Base-by-base conservation (phyloP, 2,888 invertebrate species). In the Gastrophysa polygoni region DNA sequence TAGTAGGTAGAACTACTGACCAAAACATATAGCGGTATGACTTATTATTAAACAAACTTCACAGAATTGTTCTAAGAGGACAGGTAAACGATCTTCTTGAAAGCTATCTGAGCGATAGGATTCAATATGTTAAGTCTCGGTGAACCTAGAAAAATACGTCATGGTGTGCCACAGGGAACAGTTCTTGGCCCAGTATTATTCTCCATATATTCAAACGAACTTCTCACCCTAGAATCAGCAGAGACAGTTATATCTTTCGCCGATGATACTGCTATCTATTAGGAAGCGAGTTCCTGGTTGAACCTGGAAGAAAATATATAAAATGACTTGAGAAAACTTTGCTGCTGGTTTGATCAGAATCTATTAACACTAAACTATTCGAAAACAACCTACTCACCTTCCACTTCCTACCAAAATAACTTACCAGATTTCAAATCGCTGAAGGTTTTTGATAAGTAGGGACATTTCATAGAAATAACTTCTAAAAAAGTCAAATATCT, bases 1-100 rank as follows among this genome's bases (percentile, higher is more conserved):
- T 49, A 24, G 21, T 49, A 49, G 48, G 21, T 49, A 49, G 48
- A 49, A 24, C 14, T 49, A n/a, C n/a, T 49, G 28, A n/a, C 28
- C 2, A 24, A 49, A 49, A 49, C 10, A 5, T 14, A 17, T 17
- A 6, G 10, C 4, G 6, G 16, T 14, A 44, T 44, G 44, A 16
- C 18, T 44, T 16, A 44, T 14, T 18, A 2, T 14, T 17, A 7
- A 6, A 44, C 16, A 44, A 44, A 44, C 16, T 18, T 7, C 5
- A 44, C 44, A 14, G 16, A 7, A 44, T 44, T 44, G 44, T 11
- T 44, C 2, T 44, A 44, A 18, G 44, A 44, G 44, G 44, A 6
- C 4, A 14, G 1, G 18, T 18, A 5, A 7, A 44, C 2, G 16
- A 44, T 7, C 44, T 44, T 7, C 16, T 44, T 16, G 1, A 44